Evolutionary conservation across 2,113 vertebrate genomes (phyloP).

Genomic region (Turnix velox): DNA sequence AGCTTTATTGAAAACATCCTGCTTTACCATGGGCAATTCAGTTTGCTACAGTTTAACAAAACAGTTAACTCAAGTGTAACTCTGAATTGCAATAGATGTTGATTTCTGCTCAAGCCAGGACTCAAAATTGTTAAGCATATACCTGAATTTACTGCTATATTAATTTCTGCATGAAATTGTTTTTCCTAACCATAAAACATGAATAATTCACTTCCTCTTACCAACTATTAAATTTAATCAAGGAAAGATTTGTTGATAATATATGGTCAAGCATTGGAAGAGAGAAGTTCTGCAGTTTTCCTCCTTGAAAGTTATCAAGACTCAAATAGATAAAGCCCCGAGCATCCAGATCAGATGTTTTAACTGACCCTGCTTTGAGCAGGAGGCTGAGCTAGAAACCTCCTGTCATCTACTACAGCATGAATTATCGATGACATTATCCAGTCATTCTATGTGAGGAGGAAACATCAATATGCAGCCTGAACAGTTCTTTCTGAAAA

Average conservation of each 20-base stretch:
- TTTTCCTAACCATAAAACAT: not conserved
- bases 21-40: not conserved
- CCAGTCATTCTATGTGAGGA: not conserved
- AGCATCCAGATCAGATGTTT: not conserved
- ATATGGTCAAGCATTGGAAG: not conserved
- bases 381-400: not conserved
- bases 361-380: not conserved
- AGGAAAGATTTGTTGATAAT: not conserved
- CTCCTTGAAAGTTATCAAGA: not conserved
- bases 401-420: not conserved
- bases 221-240: not conserved
- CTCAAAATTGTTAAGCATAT: not conserved
- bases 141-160: not conserved
- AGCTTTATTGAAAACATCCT: not conserved
- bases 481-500: not conserved
- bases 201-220: not conserved
- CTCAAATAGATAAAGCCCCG: not conserved
- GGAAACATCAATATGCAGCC: not conserved
- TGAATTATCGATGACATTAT: not conserved
- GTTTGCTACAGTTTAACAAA: not conserved
- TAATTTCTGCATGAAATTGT: not conserved
- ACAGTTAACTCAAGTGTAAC: accelerated
- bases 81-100: not conserved
- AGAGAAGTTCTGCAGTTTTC: not conserved
- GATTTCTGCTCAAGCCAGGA: not conserved